Conservation (phyloP, 2,113 vertebrate genomes). For the Pterophyllum scalare region DNA sequence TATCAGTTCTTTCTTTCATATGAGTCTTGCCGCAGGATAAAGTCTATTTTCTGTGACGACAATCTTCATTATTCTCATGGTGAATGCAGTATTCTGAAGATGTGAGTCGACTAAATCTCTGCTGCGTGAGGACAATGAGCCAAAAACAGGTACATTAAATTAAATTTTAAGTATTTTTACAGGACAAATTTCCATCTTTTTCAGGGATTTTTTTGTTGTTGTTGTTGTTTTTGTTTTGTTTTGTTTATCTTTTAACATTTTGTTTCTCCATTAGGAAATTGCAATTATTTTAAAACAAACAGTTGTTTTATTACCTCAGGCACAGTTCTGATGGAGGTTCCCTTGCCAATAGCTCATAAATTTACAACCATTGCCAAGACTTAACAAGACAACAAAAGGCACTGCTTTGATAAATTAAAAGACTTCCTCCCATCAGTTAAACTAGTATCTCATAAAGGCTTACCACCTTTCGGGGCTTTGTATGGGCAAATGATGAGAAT, state of each 20-base stretch:
- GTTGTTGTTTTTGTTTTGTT: no score
- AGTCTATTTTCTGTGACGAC: constrained; percentile 9
- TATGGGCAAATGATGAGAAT: constrained; percentile 6
- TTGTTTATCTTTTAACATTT: neutral
- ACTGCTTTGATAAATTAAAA: constrained; percentile 9
- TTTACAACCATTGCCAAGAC: neutral
- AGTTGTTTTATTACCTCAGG: neutral
- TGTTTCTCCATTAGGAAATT: neutral
- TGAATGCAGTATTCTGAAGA: neutral
- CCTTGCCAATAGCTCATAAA: neutral
- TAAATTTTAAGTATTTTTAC: neutral
- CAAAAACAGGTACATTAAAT: neutral
- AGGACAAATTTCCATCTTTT: neutral
- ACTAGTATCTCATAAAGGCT: neutral
- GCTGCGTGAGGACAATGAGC: neutral
- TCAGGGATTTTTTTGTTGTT: no score
- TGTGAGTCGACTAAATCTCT: neutral
- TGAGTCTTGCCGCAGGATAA: neutral
- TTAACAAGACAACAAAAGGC: constrained; percentile 2
- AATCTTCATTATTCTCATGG: neutral
- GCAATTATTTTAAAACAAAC: constrained; percentile 2
- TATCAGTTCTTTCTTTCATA: constrained; percentile 8
- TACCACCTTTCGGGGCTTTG: constrained; percentile 7
- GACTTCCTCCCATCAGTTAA: neutral
- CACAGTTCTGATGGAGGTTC: neutral